These are phyloP conservation scores for Allacma fusca DNA, from an alignment of 2,888 invertebrate species.

Conservation along the genomic window DNA sequence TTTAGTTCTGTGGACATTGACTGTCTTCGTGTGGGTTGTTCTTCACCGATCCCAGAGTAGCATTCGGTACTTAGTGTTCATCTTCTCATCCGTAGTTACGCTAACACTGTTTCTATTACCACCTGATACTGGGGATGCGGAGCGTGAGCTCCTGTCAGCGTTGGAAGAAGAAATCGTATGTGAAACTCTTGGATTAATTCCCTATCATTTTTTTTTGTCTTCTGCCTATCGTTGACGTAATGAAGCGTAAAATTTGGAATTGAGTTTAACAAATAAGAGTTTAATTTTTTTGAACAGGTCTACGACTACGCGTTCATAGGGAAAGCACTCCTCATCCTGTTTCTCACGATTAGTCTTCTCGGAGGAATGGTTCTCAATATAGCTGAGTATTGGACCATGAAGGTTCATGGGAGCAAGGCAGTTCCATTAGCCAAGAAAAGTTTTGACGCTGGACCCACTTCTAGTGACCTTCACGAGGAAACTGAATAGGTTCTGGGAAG, in stretches of 20 bases:
- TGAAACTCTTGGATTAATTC: too few species aligned
- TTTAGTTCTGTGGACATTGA: conserved; percentile 32
- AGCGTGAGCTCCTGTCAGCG: not conserved
- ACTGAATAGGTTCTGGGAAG: not conserved
- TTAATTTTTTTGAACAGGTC: conserved; percentile 17
- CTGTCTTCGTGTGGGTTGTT: conserved; percentile 33
- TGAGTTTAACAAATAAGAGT: too few species aligned
- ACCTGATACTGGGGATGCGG: conserved; percentile 15
- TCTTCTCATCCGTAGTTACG: conserved; percentile 1
- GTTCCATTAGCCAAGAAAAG: conserved; percentile 20
- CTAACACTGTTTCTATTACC: conserved; percentile 36
- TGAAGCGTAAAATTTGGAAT: too few species aligned
- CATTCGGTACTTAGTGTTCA: conserved; percentile 10
- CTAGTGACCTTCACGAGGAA: not conserved
- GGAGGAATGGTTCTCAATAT: conserved; percentile 34
- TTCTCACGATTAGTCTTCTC: conserved; percentile 20
- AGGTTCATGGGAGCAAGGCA: conserved; percentile 39
- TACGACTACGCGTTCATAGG: conserved; percentile 44
- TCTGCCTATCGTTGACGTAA: too few species aligned
- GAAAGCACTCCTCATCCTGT: conserved; percentile 33
- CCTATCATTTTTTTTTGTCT: too few species aligned
- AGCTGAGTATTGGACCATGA: conserved; percentile 38
- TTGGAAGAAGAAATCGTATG: conserved; percentile 25
- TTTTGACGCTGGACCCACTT: not conserved
- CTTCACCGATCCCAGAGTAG: conserved; percentile 33